These are phyloP conservation scores for Mus caroli DNA, from an alignment of 2,797 vertebrate genomes.

Conservation along the genomic window DNA sequence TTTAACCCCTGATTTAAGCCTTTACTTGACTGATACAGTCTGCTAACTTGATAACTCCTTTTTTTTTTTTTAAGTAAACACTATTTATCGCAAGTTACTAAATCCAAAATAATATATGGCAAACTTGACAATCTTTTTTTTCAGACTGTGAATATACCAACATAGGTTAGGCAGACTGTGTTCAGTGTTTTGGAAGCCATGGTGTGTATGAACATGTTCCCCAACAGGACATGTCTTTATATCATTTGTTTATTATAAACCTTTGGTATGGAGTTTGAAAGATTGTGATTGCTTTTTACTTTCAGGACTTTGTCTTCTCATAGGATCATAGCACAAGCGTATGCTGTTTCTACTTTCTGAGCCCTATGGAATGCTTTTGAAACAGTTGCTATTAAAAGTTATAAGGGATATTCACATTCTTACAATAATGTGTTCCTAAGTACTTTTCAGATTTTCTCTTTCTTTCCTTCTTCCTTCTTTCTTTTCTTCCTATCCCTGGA, in stretches of 20 bases:
- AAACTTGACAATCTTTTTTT: not conserved
- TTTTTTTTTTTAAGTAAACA: not conserved
- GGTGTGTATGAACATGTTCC: not conserved
- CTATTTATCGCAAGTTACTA: slow-evolving; percentile 13
- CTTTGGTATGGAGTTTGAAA: slow-evolving; percentile 4
- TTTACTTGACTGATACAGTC: not conserved
- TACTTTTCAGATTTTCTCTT: not conserved
- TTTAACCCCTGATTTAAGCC: not conserved
- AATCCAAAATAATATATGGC: slow-evolving; percentile 17
- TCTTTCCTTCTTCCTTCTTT: not conserved
- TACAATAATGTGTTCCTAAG: not conserved
- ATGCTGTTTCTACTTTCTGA: not conserved
- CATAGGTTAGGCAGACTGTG: not conserved
- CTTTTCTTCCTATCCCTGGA: too few relatives aligned
- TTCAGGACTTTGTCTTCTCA: slow-evolving; percentile 17
- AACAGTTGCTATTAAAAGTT: slow-evolving; percentile 24
- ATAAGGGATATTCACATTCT: not conserved
- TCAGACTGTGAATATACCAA: not conserved
- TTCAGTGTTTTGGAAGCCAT: slow-evolving; percentile 5
- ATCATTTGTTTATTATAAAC: not conserved
- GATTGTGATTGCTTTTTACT: not conserved
- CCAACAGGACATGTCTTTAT: not conserved
- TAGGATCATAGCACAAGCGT: not conserved
- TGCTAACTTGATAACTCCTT: not conserved
- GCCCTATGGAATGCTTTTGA: slow-evolving; percentile 30